phyloP scores from a whole-genome alignment of 2,113 vertebrate species.

The Proteles cristata region DNA sequence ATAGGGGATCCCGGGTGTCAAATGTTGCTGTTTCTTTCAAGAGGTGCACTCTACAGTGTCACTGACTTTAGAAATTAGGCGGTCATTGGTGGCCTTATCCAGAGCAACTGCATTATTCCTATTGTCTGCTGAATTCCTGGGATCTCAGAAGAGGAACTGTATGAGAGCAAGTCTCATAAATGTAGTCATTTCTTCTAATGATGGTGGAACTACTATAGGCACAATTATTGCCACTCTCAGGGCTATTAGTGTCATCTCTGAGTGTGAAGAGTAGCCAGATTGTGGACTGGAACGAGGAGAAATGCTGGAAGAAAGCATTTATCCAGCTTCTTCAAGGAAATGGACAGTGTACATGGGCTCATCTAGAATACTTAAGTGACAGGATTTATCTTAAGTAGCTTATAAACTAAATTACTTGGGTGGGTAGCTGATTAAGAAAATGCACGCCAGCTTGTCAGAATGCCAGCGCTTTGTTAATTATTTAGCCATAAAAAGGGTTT shows the following conservation, averaged over 20 bases:
- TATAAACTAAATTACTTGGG: constrained; percentile 46
- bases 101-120: neutral
- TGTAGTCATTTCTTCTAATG: neutral
- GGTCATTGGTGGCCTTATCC: neutral
- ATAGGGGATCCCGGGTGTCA: neutral
- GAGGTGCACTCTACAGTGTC: neutral
- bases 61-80: neutral
- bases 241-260: no score
- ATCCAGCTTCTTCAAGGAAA: neutral
- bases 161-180: neutral
- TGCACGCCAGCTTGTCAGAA: constrained; percentile 22
- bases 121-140: neutral
- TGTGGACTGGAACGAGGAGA: neutral
- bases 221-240: neutral
- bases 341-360: neutral
- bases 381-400: constrained; percentile 60
- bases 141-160: neutral
- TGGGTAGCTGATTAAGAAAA: constrained; percentile 61
- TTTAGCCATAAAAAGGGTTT: constrained; percentile 52
- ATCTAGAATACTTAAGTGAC: constrained; percentile 48
- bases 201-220: neutral
- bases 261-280: neutral
- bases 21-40: neutral
- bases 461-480: constrained; percentile 54
- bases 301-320: neutral